These are phyloP conservation scores for Butorides virescens DNA, from an alignment of 2,113 vertebrate species.

Conservation along the genomic window DNA sequence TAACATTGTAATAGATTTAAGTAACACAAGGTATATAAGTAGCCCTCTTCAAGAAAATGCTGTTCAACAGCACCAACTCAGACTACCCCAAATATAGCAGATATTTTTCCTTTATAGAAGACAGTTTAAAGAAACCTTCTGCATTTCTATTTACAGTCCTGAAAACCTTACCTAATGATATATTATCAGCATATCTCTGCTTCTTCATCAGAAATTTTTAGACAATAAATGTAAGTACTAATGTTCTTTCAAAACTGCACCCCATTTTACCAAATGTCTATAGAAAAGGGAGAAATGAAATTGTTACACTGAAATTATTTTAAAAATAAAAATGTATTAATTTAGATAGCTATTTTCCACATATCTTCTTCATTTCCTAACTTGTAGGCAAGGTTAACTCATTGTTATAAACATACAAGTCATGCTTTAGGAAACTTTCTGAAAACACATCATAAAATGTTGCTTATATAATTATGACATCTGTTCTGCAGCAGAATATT, in stretches of 20 bases:
- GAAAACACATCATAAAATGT: background rate
- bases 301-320: background rate
- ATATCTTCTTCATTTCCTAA: background rate
- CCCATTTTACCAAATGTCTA: background rate
- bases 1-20: background rate
- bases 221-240: background rate
- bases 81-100: background rate
- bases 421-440: background rate
- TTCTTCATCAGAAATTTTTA: conserved; percentile 6
- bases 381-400: background rate
- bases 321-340: background rate
- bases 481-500: background rate
- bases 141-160: background rate
- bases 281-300: conserved; percentile 5
- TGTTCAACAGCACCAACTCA: background rate
- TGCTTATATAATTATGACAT: conserved; percentile 1
- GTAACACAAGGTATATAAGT: background rate
- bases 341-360: conserved; percentile 8
- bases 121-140: background rate
- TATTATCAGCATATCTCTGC: background rate
- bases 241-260: background rate
- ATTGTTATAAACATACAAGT: background rate
- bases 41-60: background rate
- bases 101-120: background rate
- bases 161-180: background rate